These are phyloP conservation scores for Anthopleura sola DNA, from an alignment of 64 coral and sea anemone genomes.

Conservation along the genomic window DNA sequence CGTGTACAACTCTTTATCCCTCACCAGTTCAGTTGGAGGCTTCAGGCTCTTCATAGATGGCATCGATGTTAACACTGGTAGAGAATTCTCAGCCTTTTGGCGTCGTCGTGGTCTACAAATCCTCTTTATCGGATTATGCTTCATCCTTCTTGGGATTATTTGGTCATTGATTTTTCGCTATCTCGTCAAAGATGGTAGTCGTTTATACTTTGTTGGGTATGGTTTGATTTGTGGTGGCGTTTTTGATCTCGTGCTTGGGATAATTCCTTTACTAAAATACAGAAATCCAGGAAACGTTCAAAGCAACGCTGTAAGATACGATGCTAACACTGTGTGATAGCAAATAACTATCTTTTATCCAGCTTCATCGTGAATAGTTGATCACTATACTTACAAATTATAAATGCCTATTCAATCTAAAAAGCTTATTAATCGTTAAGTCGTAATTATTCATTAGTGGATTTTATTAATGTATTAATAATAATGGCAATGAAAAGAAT, in stretches of 20 bases:
- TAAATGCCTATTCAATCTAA: too few relatives aligned
- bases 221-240: slow-evolving; percentile 62
- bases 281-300: slow-evolving; percentile 50
- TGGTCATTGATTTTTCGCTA: slow-evolving; percentile 70
- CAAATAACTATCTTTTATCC: too few relatives aligned
- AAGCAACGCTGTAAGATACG: slow-evolving; percentile 30
- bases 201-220: slow-evolving; percentile 36
- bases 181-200: background rate
- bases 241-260: slow-evolving; percentile 54
- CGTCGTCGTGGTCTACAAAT: slow-evolving; percentile 80
- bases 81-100: slow-evolving; percentile 87
- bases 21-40: slow-evolving; percentile 55
- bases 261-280: slow-evolving; percentile 76
- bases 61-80: slow-evolving; percentile 86
- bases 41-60: slow-evolving; percentile 86
- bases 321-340: slow-evolving; percentile 49
- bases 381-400: too few relatives aligned
- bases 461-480: too few relatives aligned
- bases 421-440: too few relatives aligned
- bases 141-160: slow-evolving; percentile 65
- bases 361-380: too few relatives aligned
- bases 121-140: slow-evolving; percentile 54
- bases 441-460: too few relatives aligned
- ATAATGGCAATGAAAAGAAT: too few relatives aligned
- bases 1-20: slow-evolving; percentile 66